These are phyloP conservation scores for Scaptomyza hsui DNA, from an alignment of 1,140 invertebrate genomes.

Conservation along the genomic window DNA sequence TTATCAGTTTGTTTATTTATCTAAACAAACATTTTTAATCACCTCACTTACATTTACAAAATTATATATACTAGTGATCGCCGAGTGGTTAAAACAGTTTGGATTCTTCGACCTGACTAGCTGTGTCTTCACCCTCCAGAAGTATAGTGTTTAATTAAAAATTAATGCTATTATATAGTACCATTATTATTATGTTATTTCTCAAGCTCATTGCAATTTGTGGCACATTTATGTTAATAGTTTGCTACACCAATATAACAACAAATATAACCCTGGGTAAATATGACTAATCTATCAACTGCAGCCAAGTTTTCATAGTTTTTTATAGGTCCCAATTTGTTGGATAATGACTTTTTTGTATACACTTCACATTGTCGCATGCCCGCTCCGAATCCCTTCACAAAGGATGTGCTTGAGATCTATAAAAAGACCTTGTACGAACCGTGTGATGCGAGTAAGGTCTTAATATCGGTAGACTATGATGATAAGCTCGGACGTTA, in stretches of 20 bases:
- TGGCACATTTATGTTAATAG: conserved; percentile 16
- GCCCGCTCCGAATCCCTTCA: conserved; percentile 87
- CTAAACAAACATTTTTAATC: too few species aligned
- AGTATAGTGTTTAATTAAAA: too few species aligned
- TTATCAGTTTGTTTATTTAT: too few species aligned
- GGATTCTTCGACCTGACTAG: too few species aligned
- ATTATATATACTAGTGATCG: too few species aligned
- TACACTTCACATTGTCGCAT: conserved; percentile 86
- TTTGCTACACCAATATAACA: conserved; percentile 10
- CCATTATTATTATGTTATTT: not conserved
- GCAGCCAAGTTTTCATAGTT: not conserved
- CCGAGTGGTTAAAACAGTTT: too few species aligned
- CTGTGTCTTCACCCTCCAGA: too few species aligned
- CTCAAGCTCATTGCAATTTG: conserved; percentile 2
- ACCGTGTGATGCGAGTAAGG: conserved; percentile 84
- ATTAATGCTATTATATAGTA: too few species aligned
- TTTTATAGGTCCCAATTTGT: conserved; percentile 12
- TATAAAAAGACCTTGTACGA: conserved; percentile 86
- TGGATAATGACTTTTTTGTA: conserved; percentile 59
- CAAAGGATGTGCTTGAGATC: conserved; percentile 86
- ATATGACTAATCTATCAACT: not conserved
- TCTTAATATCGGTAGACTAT: conserved; percentile 84
- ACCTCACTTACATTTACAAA: too few species aligned
- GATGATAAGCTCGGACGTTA: conserved; percentile 44
- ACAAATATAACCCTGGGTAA: conserved; percentile 4